These are phyloP conservation scores for Chrysomallon squamiferum DNA, from an alignment of 1,140 invertebrate genomes.

Conservation along the genomic window DNA sequence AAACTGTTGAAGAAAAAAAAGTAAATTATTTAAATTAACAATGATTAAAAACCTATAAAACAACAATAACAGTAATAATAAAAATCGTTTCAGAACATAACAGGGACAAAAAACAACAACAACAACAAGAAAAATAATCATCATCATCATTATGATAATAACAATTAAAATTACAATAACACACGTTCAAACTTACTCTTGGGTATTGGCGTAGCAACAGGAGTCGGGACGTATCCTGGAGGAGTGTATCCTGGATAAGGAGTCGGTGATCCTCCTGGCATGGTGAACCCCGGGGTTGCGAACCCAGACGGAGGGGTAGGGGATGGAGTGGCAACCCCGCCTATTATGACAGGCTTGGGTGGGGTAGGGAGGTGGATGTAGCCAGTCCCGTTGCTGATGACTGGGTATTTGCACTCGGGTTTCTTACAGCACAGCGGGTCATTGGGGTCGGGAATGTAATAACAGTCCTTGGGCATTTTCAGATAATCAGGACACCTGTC, in stretches of 20 bases:
- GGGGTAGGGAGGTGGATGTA: constrained; percentile 16
- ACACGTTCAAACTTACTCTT: constrained; percentile 9
- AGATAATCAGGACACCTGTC: too few relatives aligned
- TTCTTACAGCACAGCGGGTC: constrained; percentile 42
- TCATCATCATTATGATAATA: too few relatives aligned
- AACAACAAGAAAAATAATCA: too few relatives aligned
- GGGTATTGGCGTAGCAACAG: constrained; percentile 13
- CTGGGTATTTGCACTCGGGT: constrained; percentile 29
- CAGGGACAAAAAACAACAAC: too few relatives aligned
- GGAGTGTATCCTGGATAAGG: constrained; percentile 26
- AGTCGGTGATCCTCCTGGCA: constrained; percentile 4
- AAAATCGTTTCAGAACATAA: too few relatives aligned
- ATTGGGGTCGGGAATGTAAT: constrained; percentile 30
- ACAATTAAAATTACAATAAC: too few relatives aligned
- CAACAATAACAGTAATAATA: too few relatives aligned
- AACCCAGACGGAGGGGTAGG: constrained; percentile 6
- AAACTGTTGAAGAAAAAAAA: too few relatives aligned
- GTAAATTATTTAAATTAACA: too few relatives aligned
- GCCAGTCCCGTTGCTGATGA: constrained; percentile 7
- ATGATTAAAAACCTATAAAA: too few relatives aligned
- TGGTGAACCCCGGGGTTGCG: constrained; percentile 6
- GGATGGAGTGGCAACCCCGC: constrained; percentile 17
- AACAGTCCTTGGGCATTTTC: constrained; percentile 33
- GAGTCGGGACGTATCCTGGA: not conserved
- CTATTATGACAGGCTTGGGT: constrained; percentile 4